These are phyloP conservation scores for Notolepis coatsorum DNA, from an alignment of 2,797 vertebrate genomes.

Conservation along the genomic window DNA sequence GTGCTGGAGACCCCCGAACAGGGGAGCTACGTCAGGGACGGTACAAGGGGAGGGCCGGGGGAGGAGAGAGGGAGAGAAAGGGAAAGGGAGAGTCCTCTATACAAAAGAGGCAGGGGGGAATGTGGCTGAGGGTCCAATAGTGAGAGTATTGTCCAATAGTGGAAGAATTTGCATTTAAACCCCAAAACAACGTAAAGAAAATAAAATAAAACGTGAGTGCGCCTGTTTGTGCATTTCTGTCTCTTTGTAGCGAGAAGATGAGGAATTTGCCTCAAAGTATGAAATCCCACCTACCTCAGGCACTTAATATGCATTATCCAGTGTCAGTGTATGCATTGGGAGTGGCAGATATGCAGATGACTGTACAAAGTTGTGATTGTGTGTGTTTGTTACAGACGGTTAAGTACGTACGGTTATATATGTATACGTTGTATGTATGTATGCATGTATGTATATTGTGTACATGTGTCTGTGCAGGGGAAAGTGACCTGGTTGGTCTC, in stretches of 20 bases:
- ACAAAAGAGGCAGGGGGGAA: constrained; percentile 42
- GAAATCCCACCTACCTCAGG: constrained; percentile 52
- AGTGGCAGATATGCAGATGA: constrained; percentile 39
- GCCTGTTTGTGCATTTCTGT: constrained; percentile 35
- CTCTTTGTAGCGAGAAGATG: constrained; percentile 20
- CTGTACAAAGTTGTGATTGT: constrained; percentile 40
- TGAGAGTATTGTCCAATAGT: constrained; percentile 41
- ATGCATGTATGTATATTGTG: constrained; percentile 65
- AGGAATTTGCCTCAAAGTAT: constrained; percentile 8
- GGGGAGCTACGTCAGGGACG: neutral
- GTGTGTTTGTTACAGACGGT: constrained; percentile 23
- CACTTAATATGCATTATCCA: constrained; percentile 31
- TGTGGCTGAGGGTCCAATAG: constrained; percentile 43
- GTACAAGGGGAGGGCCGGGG: neutral
- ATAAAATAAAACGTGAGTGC: constrained; percentile 42
- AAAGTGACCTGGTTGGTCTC: constrained; percentile 97
- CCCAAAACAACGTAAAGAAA: constrained; percentile 39
- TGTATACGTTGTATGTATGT: constrained; percentile 38
- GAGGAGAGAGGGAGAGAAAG: neutral
- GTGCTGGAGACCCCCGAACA: constrained; percentile 25
- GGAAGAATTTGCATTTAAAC: constrained; percentile 36
- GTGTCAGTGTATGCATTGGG: constrained; percentile 24
- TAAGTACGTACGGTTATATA: no score
- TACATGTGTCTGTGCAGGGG: constrained; percentile 86
- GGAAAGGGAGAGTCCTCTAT: constrained; percentile 25